A percentile compares a stretch with the other conserved stretches of the same genome.
phyloP scores from a whole-genome alignment of 2,888 invertebrate genomes.

The Acholoe squamosa region DNA sequence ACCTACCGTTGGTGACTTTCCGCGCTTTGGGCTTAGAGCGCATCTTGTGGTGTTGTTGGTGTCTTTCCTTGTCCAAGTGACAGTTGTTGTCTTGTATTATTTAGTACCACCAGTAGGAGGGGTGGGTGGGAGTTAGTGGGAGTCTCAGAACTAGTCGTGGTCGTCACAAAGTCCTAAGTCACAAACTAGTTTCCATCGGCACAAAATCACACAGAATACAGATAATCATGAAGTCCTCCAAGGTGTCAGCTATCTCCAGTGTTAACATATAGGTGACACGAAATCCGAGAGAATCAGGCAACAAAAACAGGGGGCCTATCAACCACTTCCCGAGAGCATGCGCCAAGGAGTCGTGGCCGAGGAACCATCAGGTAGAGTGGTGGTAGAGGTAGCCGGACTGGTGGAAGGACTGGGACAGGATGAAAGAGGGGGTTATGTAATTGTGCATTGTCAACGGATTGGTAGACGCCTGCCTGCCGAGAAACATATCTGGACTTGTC shows the following conservation, averaged over 20 bases:
- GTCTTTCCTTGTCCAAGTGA: too few species aligned
- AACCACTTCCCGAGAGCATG: constrained; percentile 19
- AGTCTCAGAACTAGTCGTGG: too few species aligned
- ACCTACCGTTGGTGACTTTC: constrained; percentile 1
- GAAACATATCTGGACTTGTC: constrained; percentile 52
- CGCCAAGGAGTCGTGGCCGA: not conserved
- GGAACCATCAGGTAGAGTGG: not conserved
- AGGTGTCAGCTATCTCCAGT: not conserved
- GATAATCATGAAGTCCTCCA: not conserved
- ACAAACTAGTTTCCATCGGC: too few species aligned
- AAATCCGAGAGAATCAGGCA: not conserved
- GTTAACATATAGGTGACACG: not conserved
- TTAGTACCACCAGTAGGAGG: too few species aligned
- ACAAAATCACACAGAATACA: too few species aligned
- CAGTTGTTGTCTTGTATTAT: too few species aligned
- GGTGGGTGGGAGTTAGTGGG: too few species aligned
- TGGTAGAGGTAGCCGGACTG: not conserved
- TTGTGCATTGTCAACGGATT: constrained; percentile 15
- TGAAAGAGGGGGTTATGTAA: constrained; percentile 52
- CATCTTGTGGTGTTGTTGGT: not conserved
- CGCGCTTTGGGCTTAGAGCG: constrained; percentile 42
- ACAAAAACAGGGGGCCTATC: constrained; percentile 53
- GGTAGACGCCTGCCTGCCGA: not conserved
- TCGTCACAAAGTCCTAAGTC: too few species aligned
- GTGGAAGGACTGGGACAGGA: not conserved